phyloP scores from a whole-genome alignment of 2,888 invertebrate species.

The Nebria brevicollis region DNA sequence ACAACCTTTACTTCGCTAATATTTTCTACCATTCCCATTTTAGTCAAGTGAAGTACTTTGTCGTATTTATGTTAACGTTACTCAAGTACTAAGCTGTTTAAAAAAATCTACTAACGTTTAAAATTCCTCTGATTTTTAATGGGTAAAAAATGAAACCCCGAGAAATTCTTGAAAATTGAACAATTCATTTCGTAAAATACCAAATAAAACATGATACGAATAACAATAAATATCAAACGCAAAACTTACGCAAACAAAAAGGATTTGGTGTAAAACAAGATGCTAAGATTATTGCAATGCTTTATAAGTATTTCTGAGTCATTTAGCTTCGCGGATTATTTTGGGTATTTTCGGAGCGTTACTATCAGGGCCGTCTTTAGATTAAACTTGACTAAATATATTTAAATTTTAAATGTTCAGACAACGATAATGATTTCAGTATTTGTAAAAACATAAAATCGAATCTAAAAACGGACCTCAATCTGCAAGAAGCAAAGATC shows the following conservation, averaged over 20 bases:
- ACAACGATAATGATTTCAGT: no score
- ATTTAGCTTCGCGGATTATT: no score
- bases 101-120: not conserved
- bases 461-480: slow-evolving; percentile 3
- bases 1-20: not conserved
- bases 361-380: no score
- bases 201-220: not conserved
- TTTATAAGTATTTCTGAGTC: not conserved
- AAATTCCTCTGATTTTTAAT: not conserved
- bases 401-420: no score
- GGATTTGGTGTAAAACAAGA: not conserved
- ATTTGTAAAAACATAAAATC: no score
- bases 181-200: not conserved
- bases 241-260: not conserved
- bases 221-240: not conserved
- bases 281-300: slow-evolving; percentile 8
- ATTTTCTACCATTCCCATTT: not conserved
- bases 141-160: not conserved
- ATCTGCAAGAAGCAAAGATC: not conserved
- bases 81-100: not conserved
- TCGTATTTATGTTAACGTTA: not conserved
- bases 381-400: no score
- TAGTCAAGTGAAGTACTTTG: not conserved
- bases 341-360: no score
- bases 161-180: not conserved